Base-by-base conservation (phyloP, 1,140 invertebrate species). In the Brachionus rotundiformis region DNA sequence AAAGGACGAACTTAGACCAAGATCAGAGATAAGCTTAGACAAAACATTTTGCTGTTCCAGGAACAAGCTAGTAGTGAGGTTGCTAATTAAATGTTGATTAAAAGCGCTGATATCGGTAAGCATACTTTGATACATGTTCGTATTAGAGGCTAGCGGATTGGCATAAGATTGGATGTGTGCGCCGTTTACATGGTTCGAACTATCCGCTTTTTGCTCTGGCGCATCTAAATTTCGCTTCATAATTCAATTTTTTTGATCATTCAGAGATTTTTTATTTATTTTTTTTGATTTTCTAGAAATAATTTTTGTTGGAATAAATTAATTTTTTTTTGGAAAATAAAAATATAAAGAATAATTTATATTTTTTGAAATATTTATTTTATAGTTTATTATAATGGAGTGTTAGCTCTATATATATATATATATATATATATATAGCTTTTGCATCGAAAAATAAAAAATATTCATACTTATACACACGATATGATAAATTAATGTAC, bases 31-130 rank as follows among this genome's bases (percentile, higher is more conserved):
- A 39, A 68, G 33, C 33, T 68, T 68, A 3, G 63, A 68, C 63
- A 29, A 68, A 33, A 33, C 27, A 68, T 68, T 68, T 13, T 68
- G 63, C 23, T 25, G 61, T 33, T 68, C 29, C 33, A 68, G 19
- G 36, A 68, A 68, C 31, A 68, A 68, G 29, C 63, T 68, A 8
- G 29, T 33, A 16, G 63, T 36, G 16, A 68, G 33, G 36, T 68
- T 68, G 19, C n/a, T 36, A 16, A 68, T 33, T 39, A 68, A 68
- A 68, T 68, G 63, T 36, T 68, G 63, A 68, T 68, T 68, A 16
- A 68, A 68, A 33, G 29, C 31, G 33, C 33, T 68, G 11, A 36
- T 13, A 68, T 68, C 63, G 10, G 63, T 16, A 16, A 68, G 16
- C 16, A 33, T n/a, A 16, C 19, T 68, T 10, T 29, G 63, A 39